Evolutionary conservation across 2,797 vertebrate species (phyloP).

Genomic region (Tachyglossus aculeatus): DNA sequence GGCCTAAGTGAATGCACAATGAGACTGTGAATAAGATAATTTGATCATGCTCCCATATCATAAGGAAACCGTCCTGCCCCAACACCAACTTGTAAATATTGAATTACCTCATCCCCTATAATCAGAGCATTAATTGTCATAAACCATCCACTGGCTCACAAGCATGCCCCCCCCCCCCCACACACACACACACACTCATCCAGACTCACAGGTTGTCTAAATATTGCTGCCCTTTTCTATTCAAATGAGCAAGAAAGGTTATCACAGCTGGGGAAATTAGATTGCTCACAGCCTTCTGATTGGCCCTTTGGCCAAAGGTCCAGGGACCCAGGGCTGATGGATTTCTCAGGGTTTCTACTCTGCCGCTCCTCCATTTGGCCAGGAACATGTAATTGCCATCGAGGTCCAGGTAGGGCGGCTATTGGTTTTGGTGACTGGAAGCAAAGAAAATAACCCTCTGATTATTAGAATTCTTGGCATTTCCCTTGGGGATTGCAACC

Average conservation of each 20-base stretch:
- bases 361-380: too few relatives aligned
- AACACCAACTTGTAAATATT: too few relatives aligned
- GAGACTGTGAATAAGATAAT: too few relatives aligned
- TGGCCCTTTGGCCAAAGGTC: not conserved
- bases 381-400: not conserved
- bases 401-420: not conserved
- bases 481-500: not conserved
- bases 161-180: not conserved
- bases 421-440: not conserved
- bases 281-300: not conserved
- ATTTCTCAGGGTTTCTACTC: not conserved
- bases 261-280: not conserved
- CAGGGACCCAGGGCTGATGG: not conserved
- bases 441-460: not conserved
- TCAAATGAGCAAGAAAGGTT: not conserved
- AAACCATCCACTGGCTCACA: too few relatives aligned
- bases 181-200: fast-evolving
- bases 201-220: not conserved
- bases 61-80: too few relatives aligned
- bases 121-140: too few relatives aligned
- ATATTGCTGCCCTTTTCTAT: not conserved
- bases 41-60: too few relatives aligned
- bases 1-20: too few relatives aligned
- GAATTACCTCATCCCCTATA: too few relatives aligned
- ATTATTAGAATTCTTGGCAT: not conserved